Percentiles rank a stretch among this genome's conserved stretches.
These are phyloP conservation scores for Drosophila antonietae DNA, from an alignment of 2,888 invertebrate genomes.

Conservation along the genomic window DNA sequence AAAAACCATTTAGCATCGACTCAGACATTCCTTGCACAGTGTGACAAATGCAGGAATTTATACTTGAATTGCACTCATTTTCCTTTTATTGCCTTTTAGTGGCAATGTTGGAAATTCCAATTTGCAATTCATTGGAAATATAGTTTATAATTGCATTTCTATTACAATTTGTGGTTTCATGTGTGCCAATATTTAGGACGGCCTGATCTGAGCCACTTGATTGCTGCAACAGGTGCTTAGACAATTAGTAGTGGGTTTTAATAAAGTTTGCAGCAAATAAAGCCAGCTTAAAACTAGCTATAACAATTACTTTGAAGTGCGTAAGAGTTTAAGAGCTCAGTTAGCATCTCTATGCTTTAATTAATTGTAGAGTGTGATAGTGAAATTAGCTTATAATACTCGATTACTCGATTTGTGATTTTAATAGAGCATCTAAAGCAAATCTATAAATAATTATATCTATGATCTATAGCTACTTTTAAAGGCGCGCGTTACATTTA, in stretches of 20 bases:
- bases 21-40: background rate
- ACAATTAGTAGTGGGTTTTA: background rate
- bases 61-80: background rate
- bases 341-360: background rate
- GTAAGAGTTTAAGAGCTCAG: background rate
- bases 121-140: background rate
- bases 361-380: background rate
- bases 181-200: background rate
- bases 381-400: background rate
- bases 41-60: background rate
- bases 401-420: no score
- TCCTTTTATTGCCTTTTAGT: background rate
- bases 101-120: background rate
- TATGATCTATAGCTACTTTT: no score
- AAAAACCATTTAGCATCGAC: constrained; percentile 2
- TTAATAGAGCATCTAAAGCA: background rate
- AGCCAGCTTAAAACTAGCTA: background rate
- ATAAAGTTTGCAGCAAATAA: background rate
- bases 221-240: background rate
- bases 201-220: no score
- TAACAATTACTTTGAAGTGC: background rate
- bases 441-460: no score
- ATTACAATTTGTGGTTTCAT: background rate
- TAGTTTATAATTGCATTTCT: background rate
- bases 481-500: background rate